These are phyloP conservation scores for Atta cephalotes DNA, from an alignment of 1,140 invertebrate species.

Conservation along the genomic window DNA sequence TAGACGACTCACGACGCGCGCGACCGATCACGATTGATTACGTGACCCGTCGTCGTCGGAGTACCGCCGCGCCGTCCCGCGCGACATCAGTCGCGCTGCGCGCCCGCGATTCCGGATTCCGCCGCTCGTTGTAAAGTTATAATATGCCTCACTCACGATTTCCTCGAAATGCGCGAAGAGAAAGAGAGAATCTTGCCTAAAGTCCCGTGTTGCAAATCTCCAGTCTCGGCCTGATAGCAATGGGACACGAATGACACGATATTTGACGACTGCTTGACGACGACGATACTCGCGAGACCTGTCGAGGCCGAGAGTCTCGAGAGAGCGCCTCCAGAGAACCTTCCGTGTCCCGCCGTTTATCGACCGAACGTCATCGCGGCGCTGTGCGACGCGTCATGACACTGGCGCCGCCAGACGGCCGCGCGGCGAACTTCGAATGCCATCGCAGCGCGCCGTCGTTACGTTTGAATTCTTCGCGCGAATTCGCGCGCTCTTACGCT, in stretches of 20 bases:
- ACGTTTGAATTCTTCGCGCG: slow-evolving; percentile 23
- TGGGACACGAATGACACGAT: background rate
- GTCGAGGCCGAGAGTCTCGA: background rate
- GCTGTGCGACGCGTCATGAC: slow-evolving; percentile 59
- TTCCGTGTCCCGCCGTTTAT: slow-evolving; percentile 74
- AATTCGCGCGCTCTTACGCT: background rate
- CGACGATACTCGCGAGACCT: slow-evolving; percentile 23
- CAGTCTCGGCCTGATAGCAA: slow-evolving; percentile 51
- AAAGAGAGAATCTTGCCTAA: background rate
- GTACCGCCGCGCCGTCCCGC: slow-evolving; percentile 5
- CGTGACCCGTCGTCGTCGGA: slow-evolving; percentile 55
- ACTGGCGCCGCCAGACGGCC: background rate
- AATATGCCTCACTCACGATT: background rate
- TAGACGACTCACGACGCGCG: slow-evolving; percentile 23
- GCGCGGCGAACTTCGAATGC: background rate
- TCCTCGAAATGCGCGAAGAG: background rate
- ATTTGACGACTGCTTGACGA: too few species aligned
- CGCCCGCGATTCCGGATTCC: background rate
- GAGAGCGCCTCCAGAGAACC: slow-evolving; percentile 64
- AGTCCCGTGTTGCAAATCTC: slow-evolving; percentile 43
- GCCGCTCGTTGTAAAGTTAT: too few species aligned
- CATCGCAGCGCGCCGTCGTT: too few species aligned
- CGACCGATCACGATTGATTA: slow-evolving; percentile 26
- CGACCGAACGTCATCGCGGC: slow-evolving; percentile 80
- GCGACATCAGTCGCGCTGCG: slow-evolving; percentile 38